A percentile compares a stretch with the other conserved stretches of the same genome.
phyloP scores from a whole-genome alignment of 1,140 invertebrate genomes.

The Bicyclus anynana region DNA sequence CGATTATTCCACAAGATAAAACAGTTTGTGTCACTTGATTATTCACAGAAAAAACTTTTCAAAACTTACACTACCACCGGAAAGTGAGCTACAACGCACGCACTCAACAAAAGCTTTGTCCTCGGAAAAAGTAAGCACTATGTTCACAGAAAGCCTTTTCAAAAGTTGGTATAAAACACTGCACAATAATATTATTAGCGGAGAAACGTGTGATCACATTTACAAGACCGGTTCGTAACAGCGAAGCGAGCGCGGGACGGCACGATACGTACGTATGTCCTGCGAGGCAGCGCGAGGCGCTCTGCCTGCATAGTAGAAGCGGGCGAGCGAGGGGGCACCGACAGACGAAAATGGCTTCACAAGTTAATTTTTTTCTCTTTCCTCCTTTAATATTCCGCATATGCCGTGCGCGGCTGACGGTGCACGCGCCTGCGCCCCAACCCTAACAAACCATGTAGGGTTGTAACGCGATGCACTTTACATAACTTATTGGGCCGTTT shows the following conservation, averaged over 20 bases:
- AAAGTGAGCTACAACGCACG: conserved; percentile 27
- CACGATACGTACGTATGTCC: conserved; percentile 44
- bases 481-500: conserved; percentile 74
- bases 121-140: conserved; percentile 17
- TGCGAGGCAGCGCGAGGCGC: conserved; percentile 46
- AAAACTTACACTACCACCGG: conserved; percentile 36
- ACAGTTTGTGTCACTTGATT: conserved; percentile 23
- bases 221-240: conserved; percentile 42
- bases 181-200: conserved; percentile 41
- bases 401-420: conserved; percentile 65
- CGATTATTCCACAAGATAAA: conserved; percentile 9
- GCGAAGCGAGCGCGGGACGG: conserved; percentile 24
- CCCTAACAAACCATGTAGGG: conserved; percentile 50
- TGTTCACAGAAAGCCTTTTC: conserved; percentile 19
- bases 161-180: conserved; percentile 30
- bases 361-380: conserved; percentile 77
- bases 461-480: conserved; percentile 73
- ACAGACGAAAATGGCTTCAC: conserved; percentile 76
- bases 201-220: conserved; percentile 48
- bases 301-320: conserved; percentile 53
- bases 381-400: conserved; percentile 77
- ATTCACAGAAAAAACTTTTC: conserved; percentile 31
- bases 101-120: conserved; percentile 17
- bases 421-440: conserved; percentile 71
- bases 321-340: conserved; percentile 58